Conservation (phyloP, 2,797 vertebrate genomes). For the Australoheros facetus region DNA sequence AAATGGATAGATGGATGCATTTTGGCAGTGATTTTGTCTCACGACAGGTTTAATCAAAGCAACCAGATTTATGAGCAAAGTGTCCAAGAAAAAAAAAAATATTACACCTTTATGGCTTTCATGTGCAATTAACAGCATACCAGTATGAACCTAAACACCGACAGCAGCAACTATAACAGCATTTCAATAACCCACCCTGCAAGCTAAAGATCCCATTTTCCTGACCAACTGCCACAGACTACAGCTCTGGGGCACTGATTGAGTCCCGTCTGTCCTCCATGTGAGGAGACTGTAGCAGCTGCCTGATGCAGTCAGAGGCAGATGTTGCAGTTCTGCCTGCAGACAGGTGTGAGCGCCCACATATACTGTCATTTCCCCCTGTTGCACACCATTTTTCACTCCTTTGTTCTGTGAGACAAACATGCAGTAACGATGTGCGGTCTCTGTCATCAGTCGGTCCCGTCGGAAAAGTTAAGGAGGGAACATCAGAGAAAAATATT, state of each 20-base stretch:
- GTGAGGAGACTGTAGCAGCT: conserved; percentile 41
- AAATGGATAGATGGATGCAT: neutral
- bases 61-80: neutral
- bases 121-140: neutral
- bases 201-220: neutral
- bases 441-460: neutral
- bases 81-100: rapidly evolving
- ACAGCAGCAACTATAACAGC: too few species aligned
- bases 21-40: neutral
- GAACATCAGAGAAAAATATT: neutral
- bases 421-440: neutral
- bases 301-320: conserved; percentile 24
- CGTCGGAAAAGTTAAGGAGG: neutral
- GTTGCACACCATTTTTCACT: too few species aligned
- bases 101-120: neutral
- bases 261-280: conserved; percentile 9
- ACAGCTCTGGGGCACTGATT: too few species aligned
- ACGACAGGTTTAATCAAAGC: neutral
- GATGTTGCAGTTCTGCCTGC: conserved; percentile 18
- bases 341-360: too few species aligned
- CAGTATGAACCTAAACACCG: neutral
- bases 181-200: neutral
- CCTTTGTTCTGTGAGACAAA: too few species aligned
- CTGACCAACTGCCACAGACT: too few species aligned
- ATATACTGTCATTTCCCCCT: too few species aligned